Conservation (phyloP, 2,113 vertebrate species). For the Campylorhamphus procurvoides region DNA sequence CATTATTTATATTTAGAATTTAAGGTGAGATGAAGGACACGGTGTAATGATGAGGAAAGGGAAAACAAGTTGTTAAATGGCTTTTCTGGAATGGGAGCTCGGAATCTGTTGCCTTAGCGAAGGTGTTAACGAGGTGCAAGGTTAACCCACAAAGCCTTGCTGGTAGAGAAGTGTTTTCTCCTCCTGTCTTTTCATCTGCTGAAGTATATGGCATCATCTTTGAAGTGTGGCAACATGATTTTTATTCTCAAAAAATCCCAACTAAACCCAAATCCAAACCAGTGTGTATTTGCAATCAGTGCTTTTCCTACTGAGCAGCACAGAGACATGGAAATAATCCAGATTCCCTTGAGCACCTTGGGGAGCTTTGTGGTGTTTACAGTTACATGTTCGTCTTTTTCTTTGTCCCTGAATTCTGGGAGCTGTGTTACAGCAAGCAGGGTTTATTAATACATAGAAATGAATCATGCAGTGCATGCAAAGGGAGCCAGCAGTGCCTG, state of each 20-base stretch:
- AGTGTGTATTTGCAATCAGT: neutral
- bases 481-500: neutral
- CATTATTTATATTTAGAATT: neutral
- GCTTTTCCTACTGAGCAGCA: neutral
- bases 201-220: neutral
- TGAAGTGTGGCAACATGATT: neutral
- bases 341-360: neutral
- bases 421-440: neutral
- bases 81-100: neutral
- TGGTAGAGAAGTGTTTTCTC: neutral
- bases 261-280: neutral
- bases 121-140: neutral
- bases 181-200: neutral
- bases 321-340: neutral
- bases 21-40: neutral
- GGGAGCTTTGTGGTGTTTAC: neutral
- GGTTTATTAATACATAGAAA: neutral
- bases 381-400: neutral
- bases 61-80: neutral
- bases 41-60: neutral
- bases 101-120: neutral
- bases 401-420: neutral
- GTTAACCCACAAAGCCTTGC: neutral
- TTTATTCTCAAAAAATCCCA: neutral
- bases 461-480: neutral